Evolutionary conservation across 2,113 vertebrate genomes (phyloP), one percentile per base, ranked within the genome.

Genomic region (Corvus cornix): DNA sequence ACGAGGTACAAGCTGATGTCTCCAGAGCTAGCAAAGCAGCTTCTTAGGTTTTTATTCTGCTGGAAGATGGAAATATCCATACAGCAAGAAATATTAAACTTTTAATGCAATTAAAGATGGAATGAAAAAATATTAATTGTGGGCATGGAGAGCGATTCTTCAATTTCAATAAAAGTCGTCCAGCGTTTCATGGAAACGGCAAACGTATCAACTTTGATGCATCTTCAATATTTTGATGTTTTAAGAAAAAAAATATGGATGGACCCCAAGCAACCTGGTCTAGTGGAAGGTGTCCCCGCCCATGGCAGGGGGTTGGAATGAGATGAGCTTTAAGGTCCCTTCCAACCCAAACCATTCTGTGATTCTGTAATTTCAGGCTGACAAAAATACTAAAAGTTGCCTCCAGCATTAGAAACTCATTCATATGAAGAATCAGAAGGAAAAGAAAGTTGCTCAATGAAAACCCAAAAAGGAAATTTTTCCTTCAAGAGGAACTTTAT

Each of bases 1-100:
- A 15, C 11, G 41, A 88, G 35, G 46, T 16, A n/a, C 4, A 51
- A 0, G 0, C 9, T 70, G 48, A 48, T 2, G 2, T 51, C 35
- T 94, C 55, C 43, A 62, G 63, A 84, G 60, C 18, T 70, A 49
- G 31, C 49, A 78, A 43, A 27, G 27, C 39, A 79, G 49, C 16
- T 62, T 62, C 46, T 44, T 5, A 18, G 12, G 4, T 81, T 80
- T 93, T 85, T 51, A 41, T 33, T 78, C 44, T 75, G 41, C 33
- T 79, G 37, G 24, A 78, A 60, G 6, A 55, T 23, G 18, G 64
- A 84, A 93, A 63, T 30, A 52, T 9, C 18, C 15, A 48, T 26
- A 30, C 2, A 41, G 18, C 53, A 77, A 92, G 26, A 66, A 88
- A 86, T 67, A 82, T 10, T 68, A 26, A 69, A n/a, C 14, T 66